Conservation (phyloP, 2,888 invertebrate genomes). For the Chrysodeixis includens region DNA sequence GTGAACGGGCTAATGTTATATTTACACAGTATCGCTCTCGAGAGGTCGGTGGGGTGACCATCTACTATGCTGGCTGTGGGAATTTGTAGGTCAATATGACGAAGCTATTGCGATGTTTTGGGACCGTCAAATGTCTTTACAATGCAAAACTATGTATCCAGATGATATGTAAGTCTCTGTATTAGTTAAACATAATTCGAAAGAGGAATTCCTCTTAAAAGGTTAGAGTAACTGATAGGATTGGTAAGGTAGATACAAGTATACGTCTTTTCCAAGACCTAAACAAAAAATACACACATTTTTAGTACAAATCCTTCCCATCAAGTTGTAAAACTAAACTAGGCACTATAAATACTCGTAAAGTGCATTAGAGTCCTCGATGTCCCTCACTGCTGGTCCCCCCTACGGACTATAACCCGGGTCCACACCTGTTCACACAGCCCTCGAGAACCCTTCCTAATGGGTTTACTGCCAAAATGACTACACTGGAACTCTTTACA, state of each 20-base stretch:
- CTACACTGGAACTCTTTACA: slow-evolving; percentile 61
- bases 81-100: slow-evolving; percentile 18
- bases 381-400: slow-evolving; percentile 22
- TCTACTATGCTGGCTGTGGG: slow-evolving; percentile 4
- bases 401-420: slow-evolving; percentile 46
- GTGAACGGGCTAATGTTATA: slow-evolving; percentile 72
- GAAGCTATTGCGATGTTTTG: neutral
- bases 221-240: no score
- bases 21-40: slow-evolving; percentile 72
- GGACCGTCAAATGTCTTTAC: neutral
- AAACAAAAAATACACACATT: no score
- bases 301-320: neutral
- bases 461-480: slow-evolving; percentile 71
- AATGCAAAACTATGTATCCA: no score
- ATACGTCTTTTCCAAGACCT: no score
- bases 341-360: neutral
- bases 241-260: no score
- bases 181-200: no score
- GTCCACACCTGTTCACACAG: slow-evolving; percentile 66
- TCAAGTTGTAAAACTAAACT: neutral
- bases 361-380: neutral
- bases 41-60: slow-evolving; percentile 60
- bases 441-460: slow-evolving; percentile 69
- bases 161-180: no score
- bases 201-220: no score